Evolutionary conservation across 2,113 vertebrate genomes (phyloP).

Genomic region (Bettongia penicillata): DNA sequence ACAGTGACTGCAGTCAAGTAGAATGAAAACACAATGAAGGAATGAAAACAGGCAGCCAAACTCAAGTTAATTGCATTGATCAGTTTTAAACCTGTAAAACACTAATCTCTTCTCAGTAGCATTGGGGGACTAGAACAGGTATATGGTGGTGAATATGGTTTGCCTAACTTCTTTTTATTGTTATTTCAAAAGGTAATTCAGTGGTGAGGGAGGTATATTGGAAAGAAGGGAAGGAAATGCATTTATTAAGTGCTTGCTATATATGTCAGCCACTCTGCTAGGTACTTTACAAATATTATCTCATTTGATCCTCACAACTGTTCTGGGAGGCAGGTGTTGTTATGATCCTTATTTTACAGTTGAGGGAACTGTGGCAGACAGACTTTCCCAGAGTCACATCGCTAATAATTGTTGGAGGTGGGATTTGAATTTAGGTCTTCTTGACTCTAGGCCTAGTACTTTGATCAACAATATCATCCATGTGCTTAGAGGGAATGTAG

Average conservation of each 20-base stretch:
- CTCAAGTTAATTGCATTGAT: not conserved
- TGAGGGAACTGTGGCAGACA: not conserved
- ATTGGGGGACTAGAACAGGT: not conserved
- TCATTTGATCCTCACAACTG: not conserved
- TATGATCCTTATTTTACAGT: too few relatives aligned
- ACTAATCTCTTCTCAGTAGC: not conserved
- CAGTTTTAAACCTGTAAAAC: not conserved
- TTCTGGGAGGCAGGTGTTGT: too few relatives aligned
- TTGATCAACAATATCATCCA: not conserved
- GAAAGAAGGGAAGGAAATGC: not conserved
- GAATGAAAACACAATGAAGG: not conserved
- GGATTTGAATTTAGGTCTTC: not conserved
- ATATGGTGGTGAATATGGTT: not conserved
- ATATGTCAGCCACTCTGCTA: not conserved
- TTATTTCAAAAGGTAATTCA: not conserved
- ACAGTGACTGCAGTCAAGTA: not conserved
- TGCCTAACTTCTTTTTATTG: not conserved
- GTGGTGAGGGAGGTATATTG: not conserved
- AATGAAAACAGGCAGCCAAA: not conserved
- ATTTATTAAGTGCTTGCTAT: not conserved
- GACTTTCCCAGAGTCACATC: not conserved
- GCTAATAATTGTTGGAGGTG: not conserved
- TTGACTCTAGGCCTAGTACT: not conserved
- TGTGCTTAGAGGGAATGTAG: not conserved
- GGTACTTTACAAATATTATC: not conserved